These are phyloP conservation scores for Brachylomia viminalis DNA, from an alignment of 2,888 invertebrate species.

Conservation along the genomic window DNA sequence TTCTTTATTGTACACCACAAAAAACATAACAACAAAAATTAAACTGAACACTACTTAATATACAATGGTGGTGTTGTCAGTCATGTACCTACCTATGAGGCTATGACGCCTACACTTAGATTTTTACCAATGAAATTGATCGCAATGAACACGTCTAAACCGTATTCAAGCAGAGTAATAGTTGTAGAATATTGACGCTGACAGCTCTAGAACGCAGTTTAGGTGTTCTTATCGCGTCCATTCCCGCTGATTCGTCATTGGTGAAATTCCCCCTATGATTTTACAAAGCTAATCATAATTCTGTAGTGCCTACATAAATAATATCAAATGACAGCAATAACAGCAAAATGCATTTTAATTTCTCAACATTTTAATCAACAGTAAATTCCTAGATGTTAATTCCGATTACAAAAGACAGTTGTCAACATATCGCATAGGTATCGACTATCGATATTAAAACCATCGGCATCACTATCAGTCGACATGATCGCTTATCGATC, in stretches of 20 bases:
- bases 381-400: conserved; percentile 36
- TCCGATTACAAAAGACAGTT: conserved; percentile 27
- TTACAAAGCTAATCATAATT: not conserved
- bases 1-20: no score
- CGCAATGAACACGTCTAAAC: not conserved
- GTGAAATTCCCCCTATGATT: not conserved
- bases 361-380: conserved; percentile 30
- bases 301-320: not conserved
- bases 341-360: not conserved
- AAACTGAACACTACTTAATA: no score
- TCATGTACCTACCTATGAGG: not conserved
- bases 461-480: conserved; percentile 43
- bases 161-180: no score
- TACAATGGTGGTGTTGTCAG: not conserved
- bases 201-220: no score
- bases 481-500: conserved; percentile 57
- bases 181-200: no score
- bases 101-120: not conserved
- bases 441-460: conserved; percentile 51
- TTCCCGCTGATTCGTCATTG: no score
- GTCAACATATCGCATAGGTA: conserved; percentile 14
- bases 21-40: no score
- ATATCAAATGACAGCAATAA: conserved; percentile 6
- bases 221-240: not conserved
- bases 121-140: not conserved